phyloP scores from a whole-genome alignment of 1,140 invertebrate species.

The Sipha flava region DNA sequence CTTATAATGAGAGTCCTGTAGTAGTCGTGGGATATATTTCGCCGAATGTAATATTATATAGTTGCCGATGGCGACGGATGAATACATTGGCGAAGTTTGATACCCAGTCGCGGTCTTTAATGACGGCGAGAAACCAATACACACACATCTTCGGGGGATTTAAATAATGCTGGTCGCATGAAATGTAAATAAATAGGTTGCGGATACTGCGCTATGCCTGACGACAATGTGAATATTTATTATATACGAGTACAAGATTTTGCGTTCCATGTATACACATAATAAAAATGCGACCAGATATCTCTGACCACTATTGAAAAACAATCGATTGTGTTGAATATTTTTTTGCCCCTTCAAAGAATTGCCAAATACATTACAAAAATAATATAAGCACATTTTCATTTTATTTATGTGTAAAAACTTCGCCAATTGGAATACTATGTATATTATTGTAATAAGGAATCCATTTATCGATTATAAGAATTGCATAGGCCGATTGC shows the following conservation, averaged over 20 bases:
- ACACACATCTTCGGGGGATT: not conserved
- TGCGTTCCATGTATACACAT: not conserved
- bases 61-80: not conserved
- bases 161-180: not conserved
- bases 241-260: not conserved
- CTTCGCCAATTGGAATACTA: not conserved
- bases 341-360: not conserved
- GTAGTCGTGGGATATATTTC: too few species aligned
- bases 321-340: not conserved
- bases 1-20: constrained; percentile 9
- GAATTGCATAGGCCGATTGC: not conserved
- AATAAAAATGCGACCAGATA: not conserved
- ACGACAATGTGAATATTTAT: not conserved
- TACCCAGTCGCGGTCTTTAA: not conserved
- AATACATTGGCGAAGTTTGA: not conserved
- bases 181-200: not conserved
- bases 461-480: not conserved
- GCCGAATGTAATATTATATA: too few species aligned
- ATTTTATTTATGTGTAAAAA: not conserved
- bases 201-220: not conserved
- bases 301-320: not conserved
- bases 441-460: not conserved
- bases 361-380: not conserved
- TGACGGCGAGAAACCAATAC: not conserved
- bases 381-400: not conserved